Base-by-base conservation (phyloP, 1,140 invertebrate species). In the Rhagoletis pomonella region DNA sequence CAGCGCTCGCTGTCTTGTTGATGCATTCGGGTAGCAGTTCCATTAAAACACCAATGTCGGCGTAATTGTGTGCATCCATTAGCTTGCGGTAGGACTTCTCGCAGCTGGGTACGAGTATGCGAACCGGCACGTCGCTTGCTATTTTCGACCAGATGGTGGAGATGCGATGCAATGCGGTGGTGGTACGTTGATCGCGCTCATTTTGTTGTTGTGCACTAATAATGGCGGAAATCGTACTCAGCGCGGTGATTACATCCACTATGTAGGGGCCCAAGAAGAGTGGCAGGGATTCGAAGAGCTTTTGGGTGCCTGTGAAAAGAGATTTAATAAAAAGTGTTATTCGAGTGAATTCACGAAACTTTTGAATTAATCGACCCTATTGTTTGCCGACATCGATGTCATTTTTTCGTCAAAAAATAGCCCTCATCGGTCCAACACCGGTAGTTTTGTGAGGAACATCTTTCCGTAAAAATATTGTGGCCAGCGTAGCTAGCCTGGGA, bases 241-340 rank as follows among this genome's bases (percentile, higher is more conserved):
- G 91, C 88, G 96, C 95, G 3, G 93, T 94, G 1, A 98, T 90
- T 50, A 98, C 94, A 88, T 96, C 96, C 87, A 96, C 94, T 55
- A 98, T 92, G 93, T 98, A 98, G 0, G 97, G 96, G 89, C 97
- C 97, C 42, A 98, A 92, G 90, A 98, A 98, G 4, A 96, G 93
- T 0, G 96, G 95, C 42, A 98, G 90, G 39, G 96, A 96, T 89
- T 97, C 96, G 1, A 98, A 94, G 42, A 98, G 95, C 92, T 97
- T 97, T 86, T 96, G 95, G 29, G 98, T 91, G 1, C 96, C 91
- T 92, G 64, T 10, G 12, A 64, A 39, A 5, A 85, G 9, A 65
- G 17, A 42, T 62, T 19, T 17, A n/a, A 55, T 29, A 47, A 73
- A 73, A 6, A n/a, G 5, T 47, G 44, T 17, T 29, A 29, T 29